Base-by-base conservation (phyloP, 2,888 invertebrate genomes). In the Clistopyga incitator region DNA sequence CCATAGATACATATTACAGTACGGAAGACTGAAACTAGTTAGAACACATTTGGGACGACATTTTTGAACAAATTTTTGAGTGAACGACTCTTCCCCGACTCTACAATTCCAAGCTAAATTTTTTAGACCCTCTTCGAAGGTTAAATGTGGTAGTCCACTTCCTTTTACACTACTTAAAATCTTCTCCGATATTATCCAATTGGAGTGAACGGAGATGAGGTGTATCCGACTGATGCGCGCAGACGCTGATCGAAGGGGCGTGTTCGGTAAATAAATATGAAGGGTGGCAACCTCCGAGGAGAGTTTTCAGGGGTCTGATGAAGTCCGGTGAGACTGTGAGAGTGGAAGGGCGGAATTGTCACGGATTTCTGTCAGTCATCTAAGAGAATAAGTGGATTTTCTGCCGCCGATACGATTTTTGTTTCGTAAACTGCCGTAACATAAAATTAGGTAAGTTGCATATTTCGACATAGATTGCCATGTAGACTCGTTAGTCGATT, bases 211-310 rank as follows among this genome's bases (percentile, higher is more conserved):
- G n/a, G n/a, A n/a, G n/a, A n/a, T n/a, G n/a, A n/a, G n/a, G n/a
- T n/a, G n/a, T n/a, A n/a, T 38, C 61, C 38, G 61, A 65, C 38
- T 77, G 61, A 54, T 81, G 72, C 64, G 84, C 84, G 80, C 86
- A 85, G 78, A 88, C 81, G 83, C 77, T 87, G 87, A 89, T 88
- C 85, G 88, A 85, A 81, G 85, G 87, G 90, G 90, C 90, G 90
- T 89, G 89, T 83, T 88, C 82, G 71, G 78, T 82, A 85, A 87
- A 88, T 87, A 86, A 82, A 78, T 86, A 84, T 84, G 84, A 64
- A 76, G 82, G 85, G 86, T 84, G 81, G 65, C 54, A 65, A 72
- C 72, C 72, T 50, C 34, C 29, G 25, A 54, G 67, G 67, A 70
- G 76, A 42, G 50, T 52, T 25, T 45, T 25, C 6, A 47, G 67